Base-by-base conservation (phyloP, 2,113 vertebrate genomes). In the Dicaeum eximium region DNA sequence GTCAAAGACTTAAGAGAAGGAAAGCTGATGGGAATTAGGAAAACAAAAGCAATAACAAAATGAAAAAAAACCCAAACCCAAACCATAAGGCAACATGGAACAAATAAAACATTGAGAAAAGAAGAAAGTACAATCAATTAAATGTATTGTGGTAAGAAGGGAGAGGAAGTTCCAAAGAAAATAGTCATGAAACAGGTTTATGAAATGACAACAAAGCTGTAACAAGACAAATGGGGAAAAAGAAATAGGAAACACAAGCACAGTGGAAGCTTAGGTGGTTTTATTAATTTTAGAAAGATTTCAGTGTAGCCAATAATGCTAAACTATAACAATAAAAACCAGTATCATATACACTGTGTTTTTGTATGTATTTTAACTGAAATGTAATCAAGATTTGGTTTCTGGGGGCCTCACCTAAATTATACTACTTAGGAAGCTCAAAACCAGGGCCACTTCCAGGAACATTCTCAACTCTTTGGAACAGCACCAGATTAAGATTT, bases 251-350 rank as follows among this genome's bases (percentile, higher is more conserved):
- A 95, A 93, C 75, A 92, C 42, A 92, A 92, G 45, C 1, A 0
- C 65, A 94, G 27, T 53, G 56, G 60, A 95, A 93, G 44, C 38
- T 86, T 94, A 83, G 48, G 60, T 40, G 40, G 21, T 87, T 97
- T 96, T 96, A 96, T 96, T 97, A 1, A 83, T 83, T 92, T 93
- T 71, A 86, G 56, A 92, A 82, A 92, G 37, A 77, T 23, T 93
- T 90, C 67, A 71, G 67, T 0, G 0, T 37, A 93, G 74, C 50
- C 30, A 93, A 57, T 77, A 80, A 80, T 14, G 30, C 38, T 90
- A 38, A 81, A 85, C 45, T 82, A 6, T 11, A 93, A 95, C 66
- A 91, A 19, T 1, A 13, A 60, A 91, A 80, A 91, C 9, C 70
- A 72, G 35, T 48, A 90, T 35, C 42, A 86, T 24, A 77, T 15